Conservation (phyloP, 2,113 vertebrate species). For the Colius striatus region DNA sequence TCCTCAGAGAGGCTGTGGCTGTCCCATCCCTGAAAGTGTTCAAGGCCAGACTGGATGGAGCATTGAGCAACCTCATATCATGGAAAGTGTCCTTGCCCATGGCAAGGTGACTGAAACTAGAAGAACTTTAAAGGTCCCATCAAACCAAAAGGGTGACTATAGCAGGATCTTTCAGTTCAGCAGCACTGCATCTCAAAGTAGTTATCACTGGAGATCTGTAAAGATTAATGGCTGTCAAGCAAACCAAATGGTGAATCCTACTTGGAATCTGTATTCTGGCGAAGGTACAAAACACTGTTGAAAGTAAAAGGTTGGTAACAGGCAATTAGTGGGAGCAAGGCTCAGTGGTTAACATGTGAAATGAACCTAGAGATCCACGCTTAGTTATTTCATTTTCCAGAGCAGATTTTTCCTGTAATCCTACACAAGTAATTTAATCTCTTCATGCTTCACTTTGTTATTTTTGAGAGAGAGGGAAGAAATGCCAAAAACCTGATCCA, state of each 20-base stretch:
- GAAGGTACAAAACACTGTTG: not conserved
- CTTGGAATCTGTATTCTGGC: not conserved
- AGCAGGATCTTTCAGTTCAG: not conserved
- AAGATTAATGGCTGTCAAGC: not conserved
- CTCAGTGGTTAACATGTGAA: not conserved
- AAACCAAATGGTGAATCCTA: not conserved
- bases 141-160: not conserved
- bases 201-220: not conserved
- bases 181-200: not conserved
- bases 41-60: not conserved
- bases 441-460: not conserved
- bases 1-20: not conserved
- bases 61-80: not conserved
- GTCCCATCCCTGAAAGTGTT: not conserved
- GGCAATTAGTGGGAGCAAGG: not conserved
- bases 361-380: not conserved
- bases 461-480: not conserved
- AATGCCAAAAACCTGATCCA: not conserved
- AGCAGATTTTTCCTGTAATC: not conserved
- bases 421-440: not conserved
- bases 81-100: not conserved
- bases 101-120: fast-evolving
- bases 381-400: not conserved
- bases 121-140: not conserved
- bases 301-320: not conserved